Conservation (phyloP, 2,113 vertebrate species). For the Silurus meridionalis region DNA sequence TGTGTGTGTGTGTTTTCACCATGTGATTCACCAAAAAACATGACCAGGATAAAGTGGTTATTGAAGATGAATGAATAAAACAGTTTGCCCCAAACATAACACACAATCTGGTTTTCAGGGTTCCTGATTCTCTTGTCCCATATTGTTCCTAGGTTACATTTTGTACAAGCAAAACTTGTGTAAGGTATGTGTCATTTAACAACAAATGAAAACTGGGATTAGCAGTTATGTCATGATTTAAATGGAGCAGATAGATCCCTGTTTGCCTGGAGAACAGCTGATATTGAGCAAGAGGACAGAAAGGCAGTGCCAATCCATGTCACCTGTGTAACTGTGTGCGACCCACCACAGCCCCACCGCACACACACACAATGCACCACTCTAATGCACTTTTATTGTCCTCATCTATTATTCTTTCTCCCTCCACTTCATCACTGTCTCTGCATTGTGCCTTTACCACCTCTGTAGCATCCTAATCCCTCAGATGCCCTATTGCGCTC, state of each 20-base stretch:
- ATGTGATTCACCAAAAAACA: not conserved
- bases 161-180: not conserved
- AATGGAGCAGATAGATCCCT: not conserved
- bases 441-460: slow-evolving; percentile 59
- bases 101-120: no score
- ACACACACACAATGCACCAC: slow-evolving; percentile 47
- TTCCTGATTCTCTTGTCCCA: not conserved
- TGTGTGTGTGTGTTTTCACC: not conserved
- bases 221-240: slow-evolving; percentile 18
- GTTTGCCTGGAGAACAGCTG: slow-evolving; percentile 14
- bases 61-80: not conserved
- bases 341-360: slow-evolving; percentile 35
- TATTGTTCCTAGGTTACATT: not conserved
- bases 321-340: slow-evolving; percentile 45
- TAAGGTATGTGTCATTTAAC: not conserved
- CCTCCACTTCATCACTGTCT: slow-evolving; percentile 72
- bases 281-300: slow-evolving; percentile 35
- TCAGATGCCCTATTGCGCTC: slow-evolving; percentile 57
- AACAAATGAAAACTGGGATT: not conserved
- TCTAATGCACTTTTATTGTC: slow-evolving; percentile 78
- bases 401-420: slow-evolving; percentile 74
- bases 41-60: not conserved
- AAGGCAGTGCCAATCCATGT: slow-evolving; percentile 28
- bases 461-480: slow-evolving; percentile 63
- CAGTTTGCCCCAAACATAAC: not conserved